Evolutionary conservation across 2,797 vertebrate species (phyloP).

Genomic region (Danio jaintianensis): DNA sequence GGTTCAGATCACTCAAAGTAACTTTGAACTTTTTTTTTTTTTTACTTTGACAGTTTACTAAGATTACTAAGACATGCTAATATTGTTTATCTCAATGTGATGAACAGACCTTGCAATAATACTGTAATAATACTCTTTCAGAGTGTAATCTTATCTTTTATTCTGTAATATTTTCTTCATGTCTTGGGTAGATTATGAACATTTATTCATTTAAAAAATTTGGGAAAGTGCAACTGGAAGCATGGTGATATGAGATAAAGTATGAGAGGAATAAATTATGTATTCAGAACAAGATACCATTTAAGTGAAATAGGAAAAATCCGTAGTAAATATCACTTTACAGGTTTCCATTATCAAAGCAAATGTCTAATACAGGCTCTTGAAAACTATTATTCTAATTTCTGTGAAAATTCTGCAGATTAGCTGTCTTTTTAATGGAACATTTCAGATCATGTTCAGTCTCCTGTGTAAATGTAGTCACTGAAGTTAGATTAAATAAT

Average conservation of each 20-base stretch:
- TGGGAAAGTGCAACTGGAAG: conserved; percentile 34
- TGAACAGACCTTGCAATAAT: not conserved
- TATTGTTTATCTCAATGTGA: not conserved
- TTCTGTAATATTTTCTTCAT: not conserved
- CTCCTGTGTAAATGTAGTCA: conserved; percentile 46
- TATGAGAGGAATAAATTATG: conserved; percentile 47
- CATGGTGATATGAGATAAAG: conserved; percentile 41
- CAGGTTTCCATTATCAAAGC: conserved; percentile 56
- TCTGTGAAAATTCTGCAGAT: conserved; percentile 54
- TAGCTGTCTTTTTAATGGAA: conserved; percentile 39
- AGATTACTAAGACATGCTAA: not conserved
- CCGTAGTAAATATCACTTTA: conserved; percentile 4
- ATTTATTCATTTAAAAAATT: not conserved
- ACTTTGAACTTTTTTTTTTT: conserved; percentile 57
- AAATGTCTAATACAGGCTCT: conserved; percentile 55
- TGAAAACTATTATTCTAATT: conserved; percentile 55
- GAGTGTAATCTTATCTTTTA: too few species aligned
- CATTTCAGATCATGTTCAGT: conserved; percentile 41
- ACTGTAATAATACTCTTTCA: too few species aligned
- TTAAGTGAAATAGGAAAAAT: conserved; percentile 40
- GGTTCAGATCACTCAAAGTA: conserved; percentile 21
- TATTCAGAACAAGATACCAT: conserved; percentile 47
- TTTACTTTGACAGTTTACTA: conserved; percentile 60
- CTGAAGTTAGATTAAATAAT: conserved; percentile 53
- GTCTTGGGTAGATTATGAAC: not conserved